Conservation (phyloP, 2,113 vertebrate species). For the Microcebus jonahi region DNA sequence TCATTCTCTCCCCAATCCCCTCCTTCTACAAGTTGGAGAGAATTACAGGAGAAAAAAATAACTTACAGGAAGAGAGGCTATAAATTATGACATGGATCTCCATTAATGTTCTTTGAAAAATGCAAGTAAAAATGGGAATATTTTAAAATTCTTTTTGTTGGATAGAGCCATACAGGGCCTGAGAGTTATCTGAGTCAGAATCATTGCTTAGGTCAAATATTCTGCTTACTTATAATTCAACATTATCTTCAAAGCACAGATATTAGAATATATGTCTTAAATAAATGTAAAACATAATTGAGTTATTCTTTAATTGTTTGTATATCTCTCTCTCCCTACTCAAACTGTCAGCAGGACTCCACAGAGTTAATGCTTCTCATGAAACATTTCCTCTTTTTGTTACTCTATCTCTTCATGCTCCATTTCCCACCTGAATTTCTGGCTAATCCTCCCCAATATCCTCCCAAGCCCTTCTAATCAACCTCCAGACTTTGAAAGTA, state of each 20-base stretch:
- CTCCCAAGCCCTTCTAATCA: not conserved
- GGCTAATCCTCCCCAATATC: not conserved
- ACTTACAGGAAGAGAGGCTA: not conserved
- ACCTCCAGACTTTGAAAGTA: not conserved
- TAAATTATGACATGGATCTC: not conserved
- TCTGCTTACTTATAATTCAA: not conserved
- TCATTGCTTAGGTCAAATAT: not conserved
- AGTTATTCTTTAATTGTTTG: not conserved
- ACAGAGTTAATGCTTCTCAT: not conserved
- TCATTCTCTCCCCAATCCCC: not conserved
- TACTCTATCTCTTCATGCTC: not conserved
- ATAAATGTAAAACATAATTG: not conserved
- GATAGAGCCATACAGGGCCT: not conserved
- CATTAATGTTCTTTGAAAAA: constrained; percentile 10
- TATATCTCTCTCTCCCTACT: not conserved
- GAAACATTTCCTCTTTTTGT: not conserved
- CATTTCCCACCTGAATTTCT: not conserved
- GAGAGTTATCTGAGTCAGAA: not conserved
- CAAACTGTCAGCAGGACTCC: not conserved
- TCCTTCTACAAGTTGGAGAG: not conserved
- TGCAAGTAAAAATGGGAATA: not conserved
- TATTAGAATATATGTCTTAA: not conserved
- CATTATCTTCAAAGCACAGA: not conserved
- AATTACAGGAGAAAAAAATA: not conserved
- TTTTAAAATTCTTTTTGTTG: not conserved